Evolutionary conservation across 2,797 vertebrate genomes (phyloP).

Genomic region (Antennarius maculatus): DNA sequence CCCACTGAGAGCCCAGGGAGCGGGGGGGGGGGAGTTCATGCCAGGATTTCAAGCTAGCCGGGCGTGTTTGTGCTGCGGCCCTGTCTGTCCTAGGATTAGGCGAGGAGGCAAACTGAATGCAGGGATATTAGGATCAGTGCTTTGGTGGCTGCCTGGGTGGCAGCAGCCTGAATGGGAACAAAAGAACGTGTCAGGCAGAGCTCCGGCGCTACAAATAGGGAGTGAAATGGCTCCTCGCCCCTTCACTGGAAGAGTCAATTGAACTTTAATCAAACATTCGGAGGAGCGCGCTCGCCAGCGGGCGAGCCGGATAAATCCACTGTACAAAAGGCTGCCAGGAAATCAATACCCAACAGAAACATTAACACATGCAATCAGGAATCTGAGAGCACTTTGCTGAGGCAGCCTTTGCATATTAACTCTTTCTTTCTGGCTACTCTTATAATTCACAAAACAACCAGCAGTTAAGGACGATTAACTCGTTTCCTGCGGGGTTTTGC

Average conservation of each 20-base stretch:
- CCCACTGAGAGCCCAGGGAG: constrained; percentile 31
- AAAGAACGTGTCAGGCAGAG: constrained; percentile 86
- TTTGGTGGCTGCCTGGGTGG: constrained; percentile 89
- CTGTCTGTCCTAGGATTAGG: constrained; percentile 86
- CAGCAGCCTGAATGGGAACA: constrained; percentile 88
- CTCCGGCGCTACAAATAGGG: constrained; percentile 86
- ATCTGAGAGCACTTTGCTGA: constrained; percentile 89
- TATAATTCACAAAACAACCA: constrained; percentile 71
- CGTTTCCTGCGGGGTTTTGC: constrained; percentile 47
- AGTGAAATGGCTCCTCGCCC: constrained; percentile 84
- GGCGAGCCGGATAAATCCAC: constrained; percentile 85
- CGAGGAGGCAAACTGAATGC: constrained; percentile 78
- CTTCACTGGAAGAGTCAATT: constrained; percentile 87
- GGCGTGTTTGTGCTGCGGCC: constrained; percentile 75
- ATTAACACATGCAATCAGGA: constrained; percentile 91
- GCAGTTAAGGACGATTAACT: constrained; percentile 63
- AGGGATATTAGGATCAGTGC: constrained; percentile 86
- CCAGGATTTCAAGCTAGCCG: constrained; percentile 78
- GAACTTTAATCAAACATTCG: constrained; percentile 97
- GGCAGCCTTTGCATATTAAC: constrained; percentile 88
- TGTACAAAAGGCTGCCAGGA: constrained; percentile 88
- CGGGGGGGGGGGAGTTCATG: constrained; percentile 67
- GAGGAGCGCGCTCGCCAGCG: constrained; percentile 77
- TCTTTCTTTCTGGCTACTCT: constrained; percentile 76
- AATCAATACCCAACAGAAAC: constrained; percentile 96